These are phyloP conservation scores for Arrhopalites spinosus DNA, from an alignment of 2,888 invertebrate genomes.

Conservation along the genomic window DNA sequence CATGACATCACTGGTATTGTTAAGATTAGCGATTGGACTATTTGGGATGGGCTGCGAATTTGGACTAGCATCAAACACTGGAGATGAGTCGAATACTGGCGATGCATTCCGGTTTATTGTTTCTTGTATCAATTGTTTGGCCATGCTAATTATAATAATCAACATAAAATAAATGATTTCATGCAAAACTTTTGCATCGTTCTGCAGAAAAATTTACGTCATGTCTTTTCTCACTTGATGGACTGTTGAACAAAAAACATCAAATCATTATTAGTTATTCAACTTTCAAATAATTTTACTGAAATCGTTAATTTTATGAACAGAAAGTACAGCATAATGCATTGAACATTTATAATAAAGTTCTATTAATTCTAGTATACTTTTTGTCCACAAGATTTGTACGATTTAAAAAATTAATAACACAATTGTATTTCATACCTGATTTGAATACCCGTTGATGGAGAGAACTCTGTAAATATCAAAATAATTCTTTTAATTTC, in stretches of 20 bases:
- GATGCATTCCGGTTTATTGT: conserved; percentile 94
- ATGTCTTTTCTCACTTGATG: conserved; percentile 80
- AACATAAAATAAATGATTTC: not conserved
- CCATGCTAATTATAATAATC: conserved; percentile 68
- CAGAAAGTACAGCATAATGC: too few species aligned
- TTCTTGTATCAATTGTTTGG: conserved; percentile 91
- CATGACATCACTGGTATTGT: not conserved
- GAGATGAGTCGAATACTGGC: conserved; percentile 65
- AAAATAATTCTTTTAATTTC: too few species aligned
- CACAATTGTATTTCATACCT: too few species aligned
- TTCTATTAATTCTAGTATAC: too few species aligned
- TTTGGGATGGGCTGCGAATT: not conserved
- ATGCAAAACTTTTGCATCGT: not conserved
- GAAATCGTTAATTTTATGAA: too few species aligned
- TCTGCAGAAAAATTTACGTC: not conserved
- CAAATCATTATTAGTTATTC: too few species aligned
- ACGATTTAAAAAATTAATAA: too few species aligned
- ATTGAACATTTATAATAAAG: too few species aligned
- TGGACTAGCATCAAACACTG: conserved; percentile 3
- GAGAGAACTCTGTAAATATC: conserved; percentile 91
- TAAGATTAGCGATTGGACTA: not conserved
- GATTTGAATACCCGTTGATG: conserved; percentile 89
- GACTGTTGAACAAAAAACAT: too few species aligned
- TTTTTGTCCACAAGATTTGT: too few species aligned
- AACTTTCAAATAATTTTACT: too few species aligned